A percentile compares a stretch with the other conserved stretches of the same genome.
Conservation (phyloP, 2,797 vertebrate species). For the Holocentrus rufus region DNA sequence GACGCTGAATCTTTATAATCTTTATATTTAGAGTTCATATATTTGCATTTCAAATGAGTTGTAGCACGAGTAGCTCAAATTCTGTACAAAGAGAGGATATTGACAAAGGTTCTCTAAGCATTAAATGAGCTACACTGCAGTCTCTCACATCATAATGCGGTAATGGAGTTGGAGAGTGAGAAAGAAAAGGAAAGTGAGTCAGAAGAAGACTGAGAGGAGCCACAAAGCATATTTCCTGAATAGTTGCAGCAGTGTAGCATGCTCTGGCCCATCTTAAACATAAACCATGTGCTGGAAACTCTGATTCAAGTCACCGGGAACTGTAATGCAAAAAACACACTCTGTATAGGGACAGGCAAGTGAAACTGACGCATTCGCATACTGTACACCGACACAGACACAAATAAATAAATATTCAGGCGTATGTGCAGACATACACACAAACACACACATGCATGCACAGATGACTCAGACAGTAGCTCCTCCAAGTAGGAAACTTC, state of each 20-base stretch:
- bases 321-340: conserved; percentile 70
- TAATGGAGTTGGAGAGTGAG: conserved; percentile 23
- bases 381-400: neutral
- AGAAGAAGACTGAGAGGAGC: conserved; percentile 43
- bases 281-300: conserved; percentile 78
- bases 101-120: neutral
- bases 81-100: neutral
- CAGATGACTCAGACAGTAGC: neutral
- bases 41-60: neutral
- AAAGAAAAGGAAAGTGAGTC: conserved; percentile 34
- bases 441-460: neutral
- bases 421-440: neutral
- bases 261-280: conserved; percentile 69
- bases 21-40: neutral
- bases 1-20: neutral
- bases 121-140: conserved; percentile 6
- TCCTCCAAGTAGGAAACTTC: conserved; percentile 41
- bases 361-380: conserved; percentile 34
- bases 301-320: conserved; percentile 65
- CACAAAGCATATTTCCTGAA: conserved; percentile 64
- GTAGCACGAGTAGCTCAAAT: neutral
- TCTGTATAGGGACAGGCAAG: conserved; percentile 7
- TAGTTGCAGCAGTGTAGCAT: conserved; percentile 48
- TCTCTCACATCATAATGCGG: conserved; percentile 25
- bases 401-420: no score